Base-by-base conservation (phyloP, 2,797 vertebrate genomes). In the Gallirallus australis region DNA sequence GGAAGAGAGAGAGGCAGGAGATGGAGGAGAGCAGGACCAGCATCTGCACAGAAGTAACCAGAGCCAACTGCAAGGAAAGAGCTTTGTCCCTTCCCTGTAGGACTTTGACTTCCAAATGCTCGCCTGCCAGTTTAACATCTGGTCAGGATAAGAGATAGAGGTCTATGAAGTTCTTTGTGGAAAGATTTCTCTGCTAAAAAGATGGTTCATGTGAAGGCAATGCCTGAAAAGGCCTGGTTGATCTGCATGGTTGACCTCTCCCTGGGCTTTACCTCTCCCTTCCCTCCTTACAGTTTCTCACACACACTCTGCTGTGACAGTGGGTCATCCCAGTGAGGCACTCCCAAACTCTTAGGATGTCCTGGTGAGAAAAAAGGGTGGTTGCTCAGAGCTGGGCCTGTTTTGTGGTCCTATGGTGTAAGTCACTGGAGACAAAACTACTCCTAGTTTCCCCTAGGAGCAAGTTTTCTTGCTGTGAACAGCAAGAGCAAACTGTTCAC, bases 111-210 rank as follows among this genome's bases (percentile, higher is more conserved):
- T 64, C 35, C 30, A 42, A 90, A 65, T 0, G 0, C 25, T 37
- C 0, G 0, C 21, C 27, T 72, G 28, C 24, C 56, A 50, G 9
- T 25, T 12, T 7, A 79, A 35, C 0, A 0, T 4, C 48, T 31
- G 3, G 2, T 35, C 35, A 45, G n/a, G 35, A 69, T 91, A 69
- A 79, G 11, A 30, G 9, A 12, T 20, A 0, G 8, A 70, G 27
- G 11, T 70, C 50, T 40, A 12, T 42, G 52, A 85, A 66, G 35
- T 30, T 93, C 21, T 64, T 33, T 33, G 11, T 8, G 50, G 71
- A 50, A 82, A 27, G 11, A 42, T 25, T 89, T 80, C 18, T 80
- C 31, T 84, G 25, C 40, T 91, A 40, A 31, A 73, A 37, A 33
- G 78, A 33, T 24, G 11, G 20, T 21, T 33, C 23, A 6, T 23